Evolutionary conservation across 1,140 invertebrate genomes (phyloP), one percentile per base, ranked within the genome.

Genomic region (Eufriesea mexicana): DNA sequence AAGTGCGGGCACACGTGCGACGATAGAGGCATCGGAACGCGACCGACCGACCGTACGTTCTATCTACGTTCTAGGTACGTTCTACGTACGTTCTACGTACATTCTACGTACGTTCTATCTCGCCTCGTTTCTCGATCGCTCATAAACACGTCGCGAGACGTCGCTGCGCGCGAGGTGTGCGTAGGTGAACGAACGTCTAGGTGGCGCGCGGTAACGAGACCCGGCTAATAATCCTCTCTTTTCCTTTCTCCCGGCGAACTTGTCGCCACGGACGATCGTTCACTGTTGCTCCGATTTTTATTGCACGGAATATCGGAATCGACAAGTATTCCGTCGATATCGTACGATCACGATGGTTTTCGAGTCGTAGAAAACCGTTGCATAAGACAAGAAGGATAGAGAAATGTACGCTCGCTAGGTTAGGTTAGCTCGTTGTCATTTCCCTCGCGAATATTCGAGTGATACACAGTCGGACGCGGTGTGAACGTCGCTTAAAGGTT

Each of bases 401-500:
- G n/a, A n/a, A n/a, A n/a, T n/a, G n/a, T n/a, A n/a, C n/a, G n/a
- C n/a, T n/a, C n/a, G n/a, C n/a, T n/a, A n/a, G 8, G 2, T 14
- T 8, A 28, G 0, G 25, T 28, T 28, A 28, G 16, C 28, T 16
- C 0, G 25, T 18, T 28, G 18, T 1, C 18, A 0, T 18, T 8
- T 10, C 7, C 2, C 5, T n/a, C 18, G 20, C 47, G 72, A 86
- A 85, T 73, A 45, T 55, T 18, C 45, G 18, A 72, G 5, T 5
- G 12, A 0, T 25, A 42, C 35, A n/a, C 1, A 14, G 54, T 16
- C 51, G n/a, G 47, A 49, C 51, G 25, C 78, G 86, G 57, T 88
- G 86, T 89, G 89, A 89, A 88, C 84, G 89, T 77, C 74, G 88
- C 90, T 89, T 92, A 92, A 93, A 90, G 87, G 89, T 79, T 83